Evolutionary conservation across 53 echinoderm and acorn worm genomes (phyloP).

Genomic region (Antedon mediterranea): DNA sequence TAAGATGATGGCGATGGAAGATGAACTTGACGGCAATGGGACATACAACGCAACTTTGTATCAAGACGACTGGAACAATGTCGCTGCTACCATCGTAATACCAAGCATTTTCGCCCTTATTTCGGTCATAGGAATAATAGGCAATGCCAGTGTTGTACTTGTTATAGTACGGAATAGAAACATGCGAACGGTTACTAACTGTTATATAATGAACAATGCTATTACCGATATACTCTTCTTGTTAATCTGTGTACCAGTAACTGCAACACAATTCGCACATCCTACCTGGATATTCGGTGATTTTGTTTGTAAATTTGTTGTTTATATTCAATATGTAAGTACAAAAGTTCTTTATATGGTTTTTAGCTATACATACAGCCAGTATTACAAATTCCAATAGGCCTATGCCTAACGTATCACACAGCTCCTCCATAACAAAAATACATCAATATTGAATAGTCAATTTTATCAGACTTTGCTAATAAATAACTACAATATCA

Average conservation of each 20-base stretch:
- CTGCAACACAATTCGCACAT: neutral
- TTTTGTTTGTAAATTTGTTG: neutral
- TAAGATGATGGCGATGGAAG: neutral
- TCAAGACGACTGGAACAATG: neutral
- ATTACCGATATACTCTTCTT: neutral
- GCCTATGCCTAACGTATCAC: too few species aligned
- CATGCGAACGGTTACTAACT: neutral
- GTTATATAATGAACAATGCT: neutral
- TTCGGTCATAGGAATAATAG: neutral
- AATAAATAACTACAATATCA: too few species aligned
- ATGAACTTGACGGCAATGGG: neutral
- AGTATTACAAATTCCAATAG: too few species aligned
- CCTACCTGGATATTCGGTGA: neutral
- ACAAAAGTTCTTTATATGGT: too few species aligned
- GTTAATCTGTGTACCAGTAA: neutral
- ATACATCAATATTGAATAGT: too few species aligned
- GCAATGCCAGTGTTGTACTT: neutral
- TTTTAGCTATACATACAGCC: too few species aligned
- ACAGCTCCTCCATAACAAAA: too few species aligned
- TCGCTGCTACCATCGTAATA: neutral
- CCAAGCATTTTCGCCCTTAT: neutral
- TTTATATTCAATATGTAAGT: neutral
- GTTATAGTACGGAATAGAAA: neutral
- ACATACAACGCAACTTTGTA: neutral
- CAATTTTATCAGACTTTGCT: too few species aligned